Base-by-base conservation (phyloP, 2,113 vertebrate genomes). In the Lanius collurio region DNA sequence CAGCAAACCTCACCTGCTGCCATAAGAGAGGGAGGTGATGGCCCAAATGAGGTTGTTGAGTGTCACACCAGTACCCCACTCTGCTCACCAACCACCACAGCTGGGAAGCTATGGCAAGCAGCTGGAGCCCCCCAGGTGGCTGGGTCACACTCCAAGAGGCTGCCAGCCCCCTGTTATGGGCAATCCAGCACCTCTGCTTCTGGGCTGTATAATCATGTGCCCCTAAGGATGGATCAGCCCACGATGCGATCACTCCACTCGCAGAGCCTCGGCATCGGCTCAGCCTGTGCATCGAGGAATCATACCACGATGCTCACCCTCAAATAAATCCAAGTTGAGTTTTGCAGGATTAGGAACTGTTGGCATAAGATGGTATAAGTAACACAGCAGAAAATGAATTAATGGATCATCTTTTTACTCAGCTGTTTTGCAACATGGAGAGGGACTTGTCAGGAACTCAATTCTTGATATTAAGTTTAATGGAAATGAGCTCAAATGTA, bases 201-300 rank as follows among this genome's bases (percentile, higher is more conserved):
- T 47, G 37, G 52, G 18, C 11, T 2, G 0, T 6, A 1, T 0
- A 4, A 56, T 4, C 22, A 8, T 2, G 37, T 6, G 11, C 0
- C 2, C 41, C 26, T 4, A 2, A 57, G 24, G 31, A 81, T 19
- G 39, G 37, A 28, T 27, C 31, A 71, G 12, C 9, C 12, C 14
- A 15, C 7, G 11, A 30, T 13, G 20, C 2, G 0, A 21, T 19
- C 3, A 6, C 20, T 46, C 30, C 0, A 0, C 64, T 73, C 0
- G 0, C n/a, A 79, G 35, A 63, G 23, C 67, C n/a, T n/a, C 1
- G 0, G 11, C 19, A 27, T 20, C 0, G 0, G 24, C 10, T 65
- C 52, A 81, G 18, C 15, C 39, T 22, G 4, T 0, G 1, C 64
- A n/a, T 21, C 0, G 0, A 26, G 59, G 22, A 80, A 27, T 31